Evolutionary conservation across 2,888 invertebrate genomes (phyloP).

Genomic region (Syritta pipiens): DNA sequence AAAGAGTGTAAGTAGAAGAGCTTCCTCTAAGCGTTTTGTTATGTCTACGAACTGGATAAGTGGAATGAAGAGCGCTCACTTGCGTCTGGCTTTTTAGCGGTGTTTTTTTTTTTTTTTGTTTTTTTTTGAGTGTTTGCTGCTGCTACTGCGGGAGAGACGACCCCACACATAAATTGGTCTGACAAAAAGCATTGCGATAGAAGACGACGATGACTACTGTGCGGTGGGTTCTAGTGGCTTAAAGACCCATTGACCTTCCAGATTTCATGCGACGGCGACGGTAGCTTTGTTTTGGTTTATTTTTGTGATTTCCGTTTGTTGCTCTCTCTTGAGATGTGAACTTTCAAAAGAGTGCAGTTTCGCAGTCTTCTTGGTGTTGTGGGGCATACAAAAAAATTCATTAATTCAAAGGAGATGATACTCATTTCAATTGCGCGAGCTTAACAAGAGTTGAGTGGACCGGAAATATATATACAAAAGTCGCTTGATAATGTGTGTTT

Average conservation of each 20-base stretch:
- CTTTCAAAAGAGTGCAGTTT: too few species aligned
- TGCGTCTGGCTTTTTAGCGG: conserved; percentile 38
- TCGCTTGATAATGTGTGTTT: too few species aligned
- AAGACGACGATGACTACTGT: conserved; percentile 10
- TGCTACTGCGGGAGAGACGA: neutral
- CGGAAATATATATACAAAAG: too few species aligned
- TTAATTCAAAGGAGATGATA: too few species aligned
- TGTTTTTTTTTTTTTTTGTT: conserved; percentile 4
- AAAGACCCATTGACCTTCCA: conserved; percentile 64
- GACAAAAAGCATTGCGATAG: conserved; percentile 17
- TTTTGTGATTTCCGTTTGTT: conserved; percentile 33
- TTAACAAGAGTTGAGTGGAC: too few species aligned
- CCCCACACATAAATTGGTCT: neutral
- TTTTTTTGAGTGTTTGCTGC: neutral
- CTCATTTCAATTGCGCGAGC: too few species aligned
- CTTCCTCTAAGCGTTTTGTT: conserved; percentile 36
- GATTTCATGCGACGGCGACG: conserved; percentile 24
- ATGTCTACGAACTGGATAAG: conserved; percentile 32
- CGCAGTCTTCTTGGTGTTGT: too few species aligned
- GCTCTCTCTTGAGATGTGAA: too few species aligned
- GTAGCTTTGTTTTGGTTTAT: conserved; percentile 15
- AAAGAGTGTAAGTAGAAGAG: neutral
- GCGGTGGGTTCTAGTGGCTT: conserved; percentile 36
- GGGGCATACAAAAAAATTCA: too few species aligned
- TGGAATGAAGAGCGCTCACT: conserved; percentile 34